Evolutionary conservation across 2,797 vertebrate genomes (phyloP), one percentile per base, ranked within the genome.

Genomic region (Lophius americanus): DNA sequence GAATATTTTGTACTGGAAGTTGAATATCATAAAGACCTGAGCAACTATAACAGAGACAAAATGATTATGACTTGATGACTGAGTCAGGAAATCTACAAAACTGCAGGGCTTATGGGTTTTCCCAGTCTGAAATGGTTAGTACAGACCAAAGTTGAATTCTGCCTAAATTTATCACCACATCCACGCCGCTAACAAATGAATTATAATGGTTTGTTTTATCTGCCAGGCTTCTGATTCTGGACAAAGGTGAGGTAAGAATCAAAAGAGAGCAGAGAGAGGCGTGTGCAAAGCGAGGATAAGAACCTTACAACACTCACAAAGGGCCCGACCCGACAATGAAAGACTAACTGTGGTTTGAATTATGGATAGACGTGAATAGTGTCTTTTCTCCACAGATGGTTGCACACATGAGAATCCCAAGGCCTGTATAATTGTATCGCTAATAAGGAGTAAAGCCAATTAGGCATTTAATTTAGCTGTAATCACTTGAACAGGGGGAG

Each of bases 361-460:
- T 98, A 96, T 98, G 95, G 95, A 97, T 94, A 94, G 93, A 94
- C 93, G 87, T 96, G 95, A 97, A 97, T 95, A 94, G 94, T 96
- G 94, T 95, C 94, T 95, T 93, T 93, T 94, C 91, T 94, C 93
- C 94, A 95, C 96, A 98, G 96, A 98, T 95, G 96, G 95, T 94
- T 95, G 94, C 95, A 95, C 95, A 96, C 94, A 95, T 93, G 95
- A 96, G 95, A 95, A 96, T 95, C 94, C 92, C 93, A 83, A 81
- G 93, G 94, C 93, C 94, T 94, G 95, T 95, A 96, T 98, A 97
- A 97, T 97, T 97, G 96, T 97, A 98, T 96, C 95, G 96, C 95
- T 98, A 98, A 97, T 97, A 98, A 98, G 95, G 95, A 96, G 95
- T 93, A 94, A 96, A 96, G 95, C 96, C 96, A 99, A 98, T 99